Evolutionary conservation across 2,113 vertebrate genomes (phyloP).

Genomic region (Leptobrachium leishanense): DNA sequence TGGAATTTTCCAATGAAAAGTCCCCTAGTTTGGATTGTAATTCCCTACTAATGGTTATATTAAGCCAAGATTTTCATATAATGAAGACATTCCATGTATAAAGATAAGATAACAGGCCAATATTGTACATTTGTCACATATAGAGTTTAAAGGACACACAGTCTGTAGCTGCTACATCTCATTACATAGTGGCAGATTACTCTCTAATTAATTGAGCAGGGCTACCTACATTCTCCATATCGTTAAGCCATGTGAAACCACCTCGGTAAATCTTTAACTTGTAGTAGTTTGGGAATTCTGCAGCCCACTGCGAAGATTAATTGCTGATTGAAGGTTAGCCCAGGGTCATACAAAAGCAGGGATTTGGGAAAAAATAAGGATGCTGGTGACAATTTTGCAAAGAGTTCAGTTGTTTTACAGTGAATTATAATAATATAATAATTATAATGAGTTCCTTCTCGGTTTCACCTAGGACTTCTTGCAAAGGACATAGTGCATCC

Average conservation of each 20-base stretch:
- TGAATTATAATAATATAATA: too few species aligned
- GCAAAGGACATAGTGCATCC: too few species aligned
- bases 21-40: conserved; percentile 26
- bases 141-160: not conserved
- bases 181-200: not conserved
- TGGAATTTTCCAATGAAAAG: not conserved
- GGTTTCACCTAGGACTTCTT: too few species aligned
- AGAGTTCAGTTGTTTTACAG: too few species aligned
- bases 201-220: not conserved
- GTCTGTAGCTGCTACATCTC: too few species aligned
- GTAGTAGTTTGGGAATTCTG: not conserved
- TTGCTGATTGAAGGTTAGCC: not conserved
- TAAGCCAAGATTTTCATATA: conserved; percentile 23
- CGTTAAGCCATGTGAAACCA: not conserved
- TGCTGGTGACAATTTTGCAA: not conserved
- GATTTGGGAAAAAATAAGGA: not conserved
- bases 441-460: too few species aligned
- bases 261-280: not conserved
- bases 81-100: not conserved
- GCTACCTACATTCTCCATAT: not conserved
- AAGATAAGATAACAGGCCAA: not conserved
- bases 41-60: conserved; percentile 17
- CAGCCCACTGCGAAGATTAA: not conserved
- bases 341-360: not conserved
- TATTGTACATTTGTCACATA: not conserved